Base-by-base conservation (phyloP, 1,140 invertebrate species). In the Bombus vancouverensis region DNA sequence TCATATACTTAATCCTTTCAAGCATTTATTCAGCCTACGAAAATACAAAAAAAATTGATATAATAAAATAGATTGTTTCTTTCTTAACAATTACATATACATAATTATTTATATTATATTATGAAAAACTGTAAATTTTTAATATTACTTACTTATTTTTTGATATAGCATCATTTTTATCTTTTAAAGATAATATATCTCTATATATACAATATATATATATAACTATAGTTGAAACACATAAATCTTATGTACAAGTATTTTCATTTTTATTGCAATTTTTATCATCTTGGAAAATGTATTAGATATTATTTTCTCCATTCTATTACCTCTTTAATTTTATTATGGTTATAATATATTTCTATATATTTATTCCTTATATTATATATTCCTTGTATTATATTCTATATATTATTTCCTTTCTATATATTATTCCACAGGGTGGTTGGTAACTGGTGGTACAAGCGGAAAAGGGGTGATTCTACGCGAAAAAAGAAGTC, bases 1-100 rank as follows among this genome's bases (percentile, higher is more conserved):
- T 59, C 77, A n/a, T 83, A 86, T 70, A 0, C 6, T 71, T 39
- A 86, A 57, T 75, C 57, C 1, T 57, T 81, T 15, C 3, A 81
- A 81, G 37, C 2, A 42, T 42, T 65, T 32, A 39, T 53, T 75
- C 3, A 85, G 28, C 37, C 71, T 85, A 32, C 15, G 18, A 13
- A 62, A 59, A 28, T 32, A 39, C 47, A 10, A 34, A 22, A 34
- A 73, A 70, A 28, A 66, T n/a, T 32, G 42, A 65, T 65, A 25
- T 5, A 42, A 53, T 44, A 73, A 28, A 15, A 10, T 75, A 10
- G 28, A 39, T 62, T 28, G 34, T 42, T 8, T 32, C 28, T 47
- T 47, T 15, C 13, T 28, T 59, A 32, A 42, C 25, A 25, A 13
- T 39, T 18, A 15, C 28, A 47, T 34, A 18, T 8, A 47, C 2